Evolutionary conservation across 1,140 invertebrate genomes (phyloP).

Genomic region (Bathynomus jamesi): DNA sequence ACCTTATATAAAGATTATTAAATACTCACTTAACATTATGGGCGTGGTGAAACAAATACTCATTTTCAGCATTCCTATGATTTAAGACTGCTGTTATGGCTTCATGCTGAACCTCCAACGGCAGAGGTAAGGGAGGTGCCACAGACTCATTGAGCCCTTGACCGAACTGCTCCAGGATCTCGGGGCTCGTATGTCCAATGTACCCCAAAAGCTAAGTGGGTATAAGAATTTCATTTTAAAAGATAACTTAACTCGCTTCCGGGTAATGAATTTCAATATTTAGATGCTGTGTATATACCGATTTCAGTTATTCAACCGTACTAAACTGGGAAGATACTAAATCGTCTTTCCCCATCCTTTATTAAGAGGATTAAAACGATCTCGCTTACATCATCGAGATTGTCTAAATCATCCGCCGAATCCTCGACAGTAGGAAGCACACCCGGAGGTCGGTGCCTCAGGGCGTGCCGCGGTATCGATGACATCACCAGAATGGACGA

Average conservation of each 20-base stretch:
- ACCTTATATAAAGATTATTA: background rate
- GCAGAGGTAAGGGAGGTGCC: slow-evolving; percentile 44
- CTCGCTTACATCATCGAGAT: slow-evolving; percentile 76
- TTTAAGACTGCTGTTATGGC: slow-evolving; percentile 72
- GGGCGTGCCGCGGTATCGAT: slow-evolving; percentile 34
- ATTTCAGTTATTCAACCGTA: too few species aligned
- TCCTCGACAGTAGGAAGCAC: slow-evolving; percentile 72
- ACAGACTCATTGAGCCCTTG: slow-evolving; percentile 53
- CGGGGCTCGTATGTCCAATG: slow-evolving; percentile 83
- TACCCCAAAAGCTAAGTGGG: slow-evolving; percentile 66
- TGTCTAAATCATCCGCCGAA: slow-evolving; percentile 79
- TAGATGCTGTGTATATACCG: too few species aligned
- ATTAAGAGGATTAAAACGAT: too few species aligned
- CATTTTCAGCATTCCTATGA: slow-evolving; percentile 67
- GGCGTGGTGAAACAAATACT: slow-evolving; percentile 50
- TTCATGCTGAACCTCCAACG: slow-evolving; percentile 65
- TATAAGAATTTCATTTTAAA: background rate
- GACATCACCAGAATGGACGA: slow-evolving; percentile 36
- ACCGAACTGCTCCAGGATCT: slow-evolving; percentile 67
- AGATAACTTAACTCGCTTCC: too few species aligned
- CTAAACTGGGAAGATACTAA: too few species aligned
- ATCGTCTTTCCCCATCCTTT: too few species aligned
- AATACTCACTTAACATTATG: slow-evolving; percentile 21
- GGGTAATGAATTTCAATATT: too few species aligned
- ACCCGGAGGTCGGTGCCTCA: slow-evolving; percentile 61